A percentile compares a stretch with the other conserved stretches of the same genome.
These are phyloP conservation scores for Indri indri DNA, from an alignment of 2,113 vertebrate species.

Conservation along the genomic window DNA sequence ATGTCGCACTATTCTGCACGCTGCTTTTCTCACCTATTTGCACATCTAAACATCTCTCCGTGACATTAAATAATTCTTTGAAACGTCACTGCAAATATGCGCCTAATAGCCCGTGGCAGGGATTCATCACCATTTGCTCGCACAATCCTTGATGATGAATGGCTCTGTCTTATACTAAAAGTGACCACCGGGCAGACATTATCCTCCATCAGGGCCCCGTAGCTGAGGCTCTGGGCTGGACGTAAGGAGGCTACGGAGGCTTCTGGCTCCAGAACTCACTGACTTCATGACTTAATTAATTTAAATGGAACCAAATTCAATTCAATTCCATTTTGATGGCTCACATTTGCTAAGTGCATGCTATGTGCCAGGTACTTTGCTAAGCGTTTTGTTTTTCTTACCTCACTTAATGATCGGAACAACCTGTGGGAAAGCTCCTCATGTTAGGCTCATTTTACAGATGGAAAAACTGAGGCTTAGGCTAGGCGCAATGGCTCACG, in stretches of 20 bases:
- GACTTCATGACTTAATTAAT: constrained; percentile 73
- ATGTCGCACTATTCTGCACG: not conserved
- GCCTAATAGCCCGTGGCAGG: not conserved
- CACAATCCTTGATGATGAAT: not conserved
- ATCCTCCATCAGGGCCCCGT: not conserved
- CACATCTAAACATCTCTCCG: not conserved
- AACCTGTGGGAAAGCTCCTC: not conserved
- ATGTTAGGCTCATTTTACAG: not conserved
- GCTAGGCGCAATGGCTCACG: too few species aligned
- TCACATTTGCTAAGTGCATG: not conserved
- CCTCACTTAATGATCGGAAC: not conserved
- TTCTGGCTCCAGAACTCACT: constrained; percentile 59
- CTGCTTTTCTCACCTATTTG: not conserved
- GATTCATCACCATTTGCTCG: not conserved
- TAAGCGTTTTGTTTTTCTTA: constrained; percentile 28
- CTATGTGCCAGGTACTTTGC: constrained; percentile 28
- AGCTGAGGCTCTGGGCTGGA: constrained; percentile 37
- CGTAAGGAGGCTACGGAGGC: constrained; percentile 17
- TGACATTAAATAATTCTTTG: not conserved
- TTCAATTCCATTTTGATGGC: constrained; percentile 49
- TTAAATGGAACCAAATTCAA: constrained; percentile 66
- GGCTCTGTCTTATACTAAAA: not conserved
- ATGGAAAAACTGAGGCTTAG: not conserved
- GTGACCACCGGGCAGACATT: not conserved
- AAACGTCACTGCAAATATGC: not conserved